phyloP scores from a whole-genome alignment of 1,140 invertebrate species.

The Pissodes strobi region DNA sequence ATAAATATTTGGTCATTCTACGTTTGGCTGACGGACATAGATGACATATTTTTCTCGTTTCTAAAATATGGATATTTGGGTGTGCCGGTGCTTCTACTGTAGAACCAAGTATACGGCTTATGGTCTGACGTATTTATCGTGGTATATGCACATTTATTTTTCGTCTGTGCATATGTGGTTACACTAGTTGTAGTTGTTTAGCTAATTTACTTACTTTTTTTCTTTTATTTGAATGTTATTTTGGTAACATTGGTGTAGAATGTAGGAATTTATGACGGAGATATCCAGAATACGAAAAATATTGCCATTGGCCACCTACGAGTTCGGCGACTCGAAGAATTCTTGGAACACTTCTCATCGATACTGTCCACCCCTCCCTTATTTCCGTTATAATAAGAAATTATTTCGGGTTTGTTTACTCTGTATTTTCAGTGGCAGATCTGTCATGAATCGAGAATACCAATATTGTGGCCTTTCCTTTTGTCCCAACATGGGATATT shows the following conservation, averaged over 20 bases:
- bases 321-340: slow-evolving; percentile 15
- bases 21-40: too few relatives aligned
- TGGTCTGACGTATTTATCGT: too few relatives aligned
- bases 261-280: slow-evolving; percentile 1
- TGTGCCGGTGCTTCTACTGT: too few relatives aligned
- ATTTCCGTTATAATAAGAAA: slow-evolving; percentile 55
- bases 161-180: too few relatives aligned
- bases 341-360: slow-evolving; percentile 10
- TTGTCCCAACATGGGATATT: slow-evolving; percentile 41
- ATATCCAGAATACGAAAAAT: slow-evolving; percentile 31
- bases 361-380: slow-evolving; percentile 45
- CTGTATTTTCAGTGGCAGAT: slow-evolving; percentile 13
- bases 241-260: slow-evolving; percentile 15
- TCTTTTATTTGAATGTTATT: too few relatives aligned
- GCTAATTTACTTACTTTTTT: too few relatives aligned
- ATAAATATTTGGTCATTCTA: too few relatives aligned
- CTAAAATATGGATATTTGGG: too few relatives aligned
- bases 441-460: slow-evolving; percentile 23
- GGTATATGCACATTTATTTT: too few relatives aligned
- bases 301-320: slow-evolving; percentile 19
- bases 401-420: slow-evolving; percentile 39
- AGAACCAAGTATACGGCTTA: too few relatives aligned
- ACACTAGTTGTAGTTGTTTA: too few relatives aligned
- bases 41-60: too few relatives aligned
- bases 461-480: slow-evolving; percentile 27